These are phyloP conservation scores for Polylopha cassiicola DNA, from an alignment of 2,888 invertebrate genomes.

Conservation along the genomic window DNA sequence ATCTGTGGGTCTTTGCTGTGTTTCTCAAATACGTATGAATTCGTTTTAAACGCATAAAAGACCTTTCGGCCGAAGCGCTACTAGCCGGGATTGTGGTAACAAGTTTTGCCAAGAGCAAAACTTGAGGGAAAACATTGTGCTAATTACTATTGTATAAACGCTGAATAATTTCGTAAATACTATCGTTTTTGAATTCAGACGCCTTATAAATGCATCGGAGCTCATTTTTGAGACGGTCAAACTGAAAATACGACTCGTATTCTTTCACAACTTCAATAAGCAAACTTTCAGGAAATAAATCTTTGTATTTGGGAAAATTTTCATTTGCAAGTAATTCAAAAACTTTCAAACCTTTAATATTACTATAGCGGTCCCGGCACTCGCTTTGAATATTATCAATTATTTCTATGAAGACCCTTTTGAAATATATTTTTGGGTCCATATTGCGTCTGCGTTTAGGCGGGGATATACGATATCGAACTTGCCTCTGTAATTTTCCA, in stretches of 20 bases:
- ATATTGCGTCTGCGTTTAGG: neutral
- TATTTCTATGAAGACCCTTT: conserved; percentile 11
- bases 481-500: neutral
- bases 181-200: conserved; percentile 5
- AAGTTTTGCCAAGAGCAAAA: neutral
- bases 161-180: conserved; percentile 2
- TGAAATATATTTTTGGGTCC: neutral
- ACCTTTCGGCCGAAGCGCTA: conserved; percentile 1
- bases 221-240: neutral
- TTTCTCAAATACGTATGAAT: conserved; percentile 1
- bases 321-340: neutral
- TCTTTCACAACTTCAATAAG: neutral
- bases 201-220: conserved; percentile 3
- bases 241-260: neutral
- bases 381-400: conserved; percentile 11
- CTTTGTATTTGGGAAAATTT: neutral
- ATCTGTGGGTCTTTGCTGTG: conserved; percentile 7
- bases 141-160: neutral
- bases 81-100: neutral
- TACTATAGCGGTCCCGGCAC: conserved; percentile 2
- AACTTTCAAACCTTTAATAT: neutral
- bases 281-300: neutral
- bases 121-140: conserved; percentile 2
- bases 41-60: conserved; percentile 1
- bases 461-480: neutral